These are phyloP conservation scores for Norana najaformis DNA, from an alignment of 2,888 invertebrate species.

Conservation along the genomic window DNA sequence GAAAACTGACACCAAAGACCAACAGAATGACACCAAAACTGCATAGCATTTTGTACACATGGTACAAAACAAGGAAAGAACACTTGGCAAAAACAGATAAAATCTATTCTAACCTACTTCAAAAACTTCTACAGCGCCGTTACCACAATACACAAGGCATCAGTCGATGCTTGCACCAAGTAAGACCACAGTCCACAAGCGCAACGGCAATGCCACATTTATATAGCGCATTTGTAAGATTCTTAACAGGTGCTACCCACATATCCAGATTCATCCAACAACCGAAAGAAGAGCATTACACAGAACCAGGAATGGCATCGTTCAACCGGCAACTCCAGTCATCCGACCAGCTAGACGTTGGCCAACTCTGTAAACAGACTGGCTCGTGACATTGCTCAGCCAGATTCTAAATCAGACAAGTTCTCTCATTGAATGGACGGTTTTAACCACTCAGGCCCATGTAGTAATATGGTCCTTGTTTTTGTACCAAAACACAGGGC, in stretches of 20 bases:
- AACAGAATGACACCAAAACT: constrained; percentile 13
- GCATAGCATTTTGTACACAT: background rate
- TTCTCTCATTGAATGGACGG: background rate
- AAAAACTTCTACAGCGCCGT: background rate
- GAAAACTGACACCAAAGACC: background rate
- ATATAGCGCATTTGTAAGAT: background rate
- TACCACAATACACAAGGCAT: background rate
- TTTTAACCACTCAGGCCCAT: no score
- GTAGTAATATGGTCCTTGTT: background rate
- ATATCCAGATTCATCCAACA: no score
- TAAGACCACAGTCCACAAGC: background rate
- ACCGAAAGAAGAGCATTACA: background rate
- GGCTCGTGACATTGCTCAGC: background rate
- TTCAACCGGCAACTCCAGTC: background rate
- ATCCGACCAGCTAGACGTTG: background rate
- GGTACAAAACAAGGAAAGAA: constrained; percentile 7
- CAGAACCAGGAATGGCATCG: background rate
- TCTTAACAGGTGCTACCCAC: background rate
- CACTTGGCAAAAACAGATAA: constrained; percentile 1
- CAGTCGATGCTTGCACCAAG: background rate
- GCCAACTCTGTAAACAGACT: background rate
- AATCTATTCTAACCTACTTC: background rate
- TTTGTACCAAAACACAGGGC: background rate
- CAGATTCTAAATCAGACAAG: background rate
- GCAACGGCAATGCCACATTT: background rate